These are phyloP conservation scores for Garrulus glandarius DNA, from an alignment of 2,797 vertebrate species.

Conservation along the genomic window DNA sequence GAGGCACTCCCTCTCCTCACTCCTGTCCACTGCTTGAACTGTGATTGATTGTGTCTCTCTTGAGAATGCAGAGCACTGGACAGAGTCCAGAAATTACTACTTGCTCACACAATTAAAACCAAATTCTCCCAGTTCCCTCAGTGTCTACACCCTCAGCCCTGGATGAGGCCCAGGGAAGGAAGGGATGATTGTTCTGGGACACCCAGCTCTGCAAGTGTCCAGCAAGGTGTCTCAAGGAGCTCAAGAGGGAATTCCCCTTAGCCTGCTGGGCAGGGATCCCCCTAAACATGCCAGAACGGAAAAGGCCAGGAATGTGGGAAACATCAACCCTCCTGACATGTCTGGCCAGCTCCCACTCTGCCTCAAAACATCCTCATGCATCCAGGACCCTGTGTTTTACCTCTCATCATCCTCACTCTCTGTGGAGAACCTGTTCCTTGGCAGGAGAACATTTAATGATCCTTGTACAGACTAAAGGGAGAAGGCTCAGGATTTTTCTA, in stretches of 20 bases:
- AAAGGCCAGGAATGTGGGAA: neutral
- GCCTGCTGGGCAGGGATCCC: neutral
- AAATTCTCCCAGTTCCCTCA: neutral
- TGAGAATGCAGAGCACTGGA: neutral
- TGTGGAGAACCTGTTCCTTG: neutral
- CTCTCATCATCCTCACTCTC: neutral
- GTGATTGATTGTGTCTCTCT: neutral
- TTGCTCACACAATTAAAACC: neutral
- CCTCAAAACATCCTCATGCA: neutral
- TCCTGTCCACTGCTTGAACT: neutral
- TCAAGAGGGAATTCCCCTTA: neutral
- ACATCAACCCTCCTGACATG: rapidly evolving
- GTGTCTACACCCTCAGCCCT: rapidly evolving
- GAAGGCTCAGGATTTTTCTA: neutral
- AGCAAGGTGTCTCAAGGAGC: neutral
- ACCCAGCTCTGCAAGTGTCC: rapidly evolving
- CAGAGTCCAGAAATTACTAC: neutral
- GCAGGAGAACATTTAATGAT: neutral
- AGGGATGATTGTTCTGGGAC: rapidly evolving
- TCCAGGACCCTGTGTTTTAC: rapidly evolving
- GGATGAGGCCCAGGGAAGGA: neutral
- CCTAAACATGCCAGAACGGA: rapidly evolving
- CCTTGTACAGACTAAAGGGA: neutral
- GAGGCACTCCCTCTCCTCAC: neutral
- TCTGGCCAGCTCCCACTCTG: neutral